phyloP scores from a whole-genome alignment of 2,113 vertebrate genomes.

The Dromiciops gliroides region DNA sequence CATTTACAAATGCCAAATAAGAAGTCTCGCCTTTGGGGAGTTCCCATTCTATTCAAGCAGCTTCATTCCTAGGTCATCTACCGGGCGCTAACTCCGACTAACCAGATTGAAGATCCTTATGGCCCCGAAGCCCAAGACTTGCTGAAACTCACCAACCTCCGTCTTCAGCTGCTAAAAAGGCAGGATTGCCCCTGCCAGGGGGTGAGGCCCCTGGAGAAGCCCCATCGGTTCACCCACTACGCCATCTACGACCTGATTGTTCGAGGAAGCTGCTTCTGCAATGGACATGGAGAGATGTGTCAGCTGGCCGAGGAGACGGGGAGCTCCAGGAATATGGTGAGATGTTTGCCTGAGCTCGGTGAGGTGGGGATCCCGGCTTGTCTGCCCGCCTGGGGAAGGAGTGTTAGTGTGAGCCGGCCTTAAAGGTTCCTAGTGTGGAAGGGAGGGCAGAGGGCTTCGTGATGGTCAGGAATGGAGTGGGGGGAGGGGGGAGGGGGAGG shows the following conservation, averaged over 20 bases:
- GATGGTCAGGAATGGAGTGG: neutral
- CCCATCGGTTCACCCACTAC: slow-evolving; percentile 84
- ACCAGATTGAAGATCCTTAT: slow-evolving; percentile 87
- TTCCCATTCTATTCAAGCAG: neutral
- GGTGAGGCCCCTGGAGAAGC: slow-evolving; percentile 71
- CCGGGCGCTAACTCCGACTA: slow-evolving; percentile 85
- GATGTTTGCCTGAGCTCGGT: neutral
- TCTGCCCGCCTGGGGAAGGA: neutral
- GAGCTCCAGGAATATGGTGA: slow-evolving; percentile 75
- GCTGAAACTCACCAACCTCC: slow-evolving; percentile 90
- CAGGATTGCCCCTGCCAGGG: slow-evolving; percentile 85
- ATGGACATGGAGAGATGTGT: slow-evolving; percentile 92
- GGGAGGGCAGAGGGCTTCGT: neutral
- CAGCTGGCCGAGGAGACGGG: slow-evolving; percentile 72
- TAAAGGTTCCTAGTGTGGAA: neutral
- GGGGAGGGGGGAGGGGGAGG: neutral
- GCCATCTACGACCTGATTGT: slow-evolving; percentile 90
- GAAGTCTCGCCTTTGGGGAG: neutral
- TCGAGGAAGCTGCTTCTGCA: slow-evolving; percentile 91
- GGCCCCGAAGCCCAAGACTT: slow-evolving; percentile 85
- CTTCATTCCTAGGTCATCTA: slow-evolving; percentile 87
- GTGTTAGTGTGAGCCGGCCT: neutral
- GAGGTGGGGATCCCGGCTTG: neutral
- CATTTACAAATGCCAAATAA: neutral
- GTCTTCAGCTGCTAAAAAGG: slow-evolving; percentile 88